Evolutionary conservation across 2,113 vertebrate genomes (phyloP).

Genomic region (Poeciliopsis occidentalis): DNA sequence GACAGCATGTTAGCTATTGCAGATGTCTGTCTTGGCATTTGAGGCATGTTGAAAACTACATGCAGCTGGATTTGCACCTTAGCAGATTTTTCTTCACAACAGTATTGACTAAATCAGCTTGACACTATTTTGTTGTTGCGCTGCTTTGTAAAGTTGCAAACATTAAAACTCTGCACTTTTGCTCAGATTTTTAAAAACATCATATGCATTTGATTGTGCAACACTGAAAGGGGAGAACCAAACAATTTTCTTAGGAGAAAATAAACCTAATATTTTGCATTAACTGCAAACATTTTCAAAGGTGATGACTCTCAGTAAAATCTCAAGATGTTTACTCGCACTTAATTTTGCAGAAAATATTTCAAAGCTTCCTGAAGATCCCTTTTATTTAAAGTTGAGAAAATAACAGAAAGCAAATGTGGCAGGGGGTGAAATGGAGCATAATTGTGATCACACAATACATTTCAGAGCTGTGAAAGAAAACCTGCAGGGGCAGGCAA

Average conservation of each 20-base stretch:
- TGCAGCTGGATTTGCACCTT: neutral
- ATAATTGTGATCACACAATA: slow-evolving; percentile 20
- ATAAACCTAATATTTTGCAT: neutral
- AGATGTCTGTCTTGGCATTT: too few relatives aligned
- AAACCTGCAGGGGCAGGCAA: slow-evolving; percentile 51
- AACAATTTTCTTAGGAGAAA: too few relatives aligned
- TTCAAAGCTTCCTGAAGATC: neutral
- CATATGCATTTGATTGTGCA: too few relatives aligned
- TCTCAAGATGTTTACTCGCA: neutral
- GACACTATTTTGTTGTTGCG: neutral
- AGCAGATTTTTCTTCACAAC: neutral
- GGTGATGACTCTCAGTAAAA: neutral
- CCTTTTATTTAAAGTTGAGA: slow-evolving; percentile 30
- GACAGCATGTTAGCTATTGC: too few relatives aligned
- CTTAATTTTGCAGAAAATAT: neutral
- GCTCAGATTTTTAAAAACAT: too few relatives aligned
- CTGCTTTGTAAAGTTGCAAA: too few relatives aligned
- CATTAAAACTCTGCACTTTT: too few relatives aligned
- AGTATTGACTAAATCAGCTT: neutral
- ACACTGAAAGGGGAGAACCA: too few relatives aligned
- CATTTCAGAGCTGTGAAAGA: neutral
- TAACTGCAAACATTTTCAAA: neutral
- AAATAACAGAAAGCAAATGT: slow-evolving; percentile 26
- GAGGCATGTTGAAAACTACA: too few relatives aligned
- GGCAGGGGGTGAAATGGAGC: slow-evolving; percentile 9